These are phyloP conservation scores for Candoia aspera DNA, from an alignment of 2,113 vertebrate species.

Conservation along the genomic window DNA sequence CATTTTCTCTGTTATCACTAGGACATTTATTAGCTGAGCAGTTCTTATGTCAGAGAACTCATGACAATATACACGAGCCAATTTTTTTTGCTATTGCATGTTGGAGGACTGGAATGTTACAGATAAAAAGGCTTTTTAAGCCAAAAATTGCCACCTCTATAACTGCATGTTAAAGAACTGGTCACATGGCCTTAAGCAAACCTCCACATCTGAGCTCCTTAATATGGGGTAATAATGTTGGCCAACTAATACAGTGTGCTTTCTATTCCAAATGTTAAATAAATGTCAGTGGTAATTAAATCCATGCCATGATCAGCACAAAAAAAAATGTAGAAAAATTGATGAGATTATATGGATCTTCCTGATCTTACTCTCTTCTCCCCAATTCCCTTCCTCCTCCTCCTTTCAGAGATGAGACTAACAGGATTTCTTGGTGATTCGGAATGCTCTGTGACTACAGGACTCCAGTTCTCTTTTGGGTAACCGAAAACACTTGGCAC, in stretches of 20 bases:
- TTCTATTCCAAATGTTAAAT: neutral
- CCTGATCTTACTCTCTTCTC: neutral
- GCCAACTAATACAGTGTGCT: neutral
- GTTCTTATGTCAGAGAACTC: neutral
- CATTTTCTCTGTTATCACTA: neutral
- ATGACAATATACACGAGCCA: neutral
- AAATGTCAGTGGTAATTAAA: neutral
- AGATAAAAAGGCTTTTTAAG: neutral
- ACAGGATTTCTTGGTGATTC: neutral
- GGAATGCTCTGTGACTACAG: neutral
- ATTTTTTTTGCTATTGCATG: neutral
- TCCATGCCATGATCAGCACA: neutral
- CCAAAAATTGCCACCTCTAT: neutral
- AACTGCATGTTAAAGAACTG: neutral
- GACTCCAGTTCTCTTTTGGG: neutral
- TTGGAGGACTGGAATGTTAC: neutral
- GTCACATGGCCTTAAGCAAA: neutral
- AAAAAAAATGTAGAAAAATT: too few species aligned
- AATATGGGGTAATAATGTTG: neutral
- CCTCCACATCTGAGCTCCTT: neutral
- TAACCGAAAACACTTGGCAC: neutral
- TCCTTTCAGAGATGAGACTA: slow-evolving; percentile 26
- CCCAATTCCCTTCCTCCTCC: too few species aligned
- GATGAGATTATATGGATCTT: neutral
- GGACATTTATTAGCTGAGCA: neutral